phyloP scores from a whole-genome alignment of 1,140 invertebrate species.

The Conopomorpha cramerella region DNA sequence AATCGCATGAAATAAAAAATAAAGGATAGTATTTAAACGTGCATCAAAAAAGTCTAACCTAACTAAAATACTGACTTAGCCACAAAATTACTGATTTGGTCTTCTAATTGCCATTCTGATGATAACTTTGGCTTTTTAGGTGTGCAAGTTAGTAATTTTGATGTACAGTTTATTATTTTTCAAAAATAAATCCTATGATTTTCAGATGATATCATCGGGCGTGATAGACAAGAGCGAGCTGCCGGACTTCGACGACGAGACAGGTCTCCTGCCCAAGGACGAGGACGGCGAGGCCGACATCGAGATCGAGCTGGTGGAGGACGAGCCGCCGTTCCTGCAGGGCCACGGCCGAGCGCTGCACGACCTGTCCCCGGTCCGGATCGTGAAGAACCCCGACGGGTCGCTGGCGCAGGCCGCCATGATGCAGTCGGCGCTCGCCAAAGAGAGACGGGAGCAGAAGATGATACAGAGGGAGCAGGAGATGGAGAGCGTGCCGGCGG shows the following conservation, averaged over 20 bases:
- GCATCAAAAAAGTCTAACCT: too few species aligned
- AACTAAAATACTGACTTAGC: too few species aligned
- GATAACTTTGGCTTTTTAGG: too few species aligned
- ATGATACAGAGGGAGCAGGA: constrained; percentile 92
- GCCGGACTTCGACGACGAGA: constrained; percentile 91
- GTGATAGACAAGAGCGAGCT: constrained; percentile 85
- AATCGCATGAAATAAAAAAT: too few species aligned
- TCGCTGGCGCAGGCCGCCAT: constrained; percentile 97
- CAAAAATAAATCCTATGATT: constrained; percentile 4
- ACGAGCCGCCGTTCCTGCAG: constrained; percentile 95
- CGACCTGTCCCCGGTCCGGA: constrained; percentile 93
- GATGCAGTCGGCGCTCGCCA: constrained; percentile 98
- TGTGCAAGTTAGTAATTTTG: too few species aligned
- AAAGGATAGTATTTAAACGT: too few species aligned
- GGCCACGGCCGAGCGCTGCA: constrained; percentile 87
- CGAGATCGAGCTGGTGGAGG: constrained; percentile 98
- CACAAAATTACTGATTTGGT: too few species aligned
- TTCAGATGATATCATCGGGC: constrained; percentile 82
- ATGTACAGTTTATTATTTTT: too few species aligned
- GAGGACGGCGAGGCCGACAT: constrained; percentile 97
- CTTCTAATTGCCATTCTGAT: too few species aligned
- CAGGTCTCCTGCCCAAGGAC: constrained; percentile 82
- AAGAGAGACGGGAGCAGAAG: constrained; percentile 93
- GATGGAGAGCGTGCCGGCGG: constrained; percentile 82
- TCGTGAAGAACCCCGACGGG: constrained; percentile 97